Conservation (phyloP, 2,888 invertebrate genomes). For the Drosophila kuntzei region DNA sequence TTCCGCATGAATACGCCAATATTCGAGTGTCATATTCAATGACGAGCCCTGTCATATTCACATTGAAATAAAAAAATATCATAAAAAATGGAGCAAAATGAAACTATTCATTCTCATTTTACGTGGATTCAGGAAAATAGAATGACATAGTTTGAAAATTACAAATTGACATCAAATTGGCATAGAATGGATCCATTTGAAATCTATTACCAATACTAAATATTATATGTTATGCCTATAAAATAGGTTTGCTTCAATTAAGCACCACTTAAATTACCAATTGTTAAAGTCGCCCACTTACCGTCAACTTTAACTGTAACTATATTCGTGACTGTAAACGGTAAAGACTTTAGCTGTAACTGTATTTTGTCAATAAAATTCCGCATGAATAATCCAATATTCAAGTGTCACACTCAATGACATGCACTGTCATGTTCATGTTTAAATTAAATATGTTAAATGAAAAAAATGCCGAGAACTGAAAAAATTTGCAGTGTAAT, state of each 20-base stretch:
- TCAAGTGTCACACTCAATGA: not conserved
- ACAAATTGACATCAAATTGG: not conserved
- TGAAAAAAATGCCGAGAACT: not conserved
- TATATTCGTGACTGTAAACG: not conserved
- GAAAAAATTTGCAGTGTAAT: not conserved
- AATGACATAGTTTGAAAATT: not conserved
- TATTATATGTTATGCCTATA: not conserved
- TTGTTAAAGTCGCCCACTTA: not conserved
- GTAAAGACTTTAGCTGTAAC: not conserved
- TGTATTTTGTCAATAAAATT: not conserved
- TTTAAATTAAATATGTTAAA: not conserved
- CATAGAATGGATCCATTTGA: not conserved
- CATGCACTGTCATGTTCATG: not conserved
- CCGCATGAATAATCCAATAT: constrained; percentile 2
- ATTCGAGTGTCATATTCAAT: constrained; percentile 15
- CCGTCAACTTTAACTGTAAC: no score
- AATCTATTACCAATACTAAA: not conserved
- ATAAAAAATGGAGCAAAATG: not conserved
- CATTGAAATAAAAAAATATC: constrained; percentile 9
- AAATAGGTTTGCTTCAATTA: not conserved
- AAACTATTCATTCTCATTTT: not conserved
- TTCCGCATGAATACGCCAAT: constrained; percentile 18
- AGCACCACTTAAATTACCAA: not conserved
- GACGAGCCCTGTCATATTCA: constrained; percentile 6
- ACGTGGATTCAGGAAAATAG: not conserved